These are phyloP conservation scores for Graphium colonna DNA, from an alignment of 2,888 invertebrate genomes.

Conservation along the genomic window DNA sequence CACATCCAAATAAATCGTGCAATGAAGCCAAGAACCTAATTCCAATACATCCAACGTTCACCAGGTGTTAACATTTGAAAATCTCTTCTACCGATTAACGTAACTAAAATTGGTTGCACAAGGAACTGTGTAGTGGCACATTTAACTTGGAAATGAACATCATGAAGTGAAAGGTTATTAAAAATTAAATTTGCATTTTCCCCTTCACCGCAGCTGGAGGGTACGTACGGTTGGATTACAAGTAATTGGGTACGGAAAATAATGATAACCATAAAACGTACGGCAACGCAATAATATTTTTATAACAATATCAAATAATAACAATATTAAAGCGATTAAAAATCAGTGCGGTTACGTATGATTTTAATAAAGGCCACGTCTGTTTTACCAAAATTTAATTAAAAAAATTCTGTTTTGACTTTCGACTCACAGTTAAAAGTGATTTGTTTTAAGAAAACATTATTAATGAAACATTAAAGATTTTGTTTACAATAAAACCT, in stretches of 20 bases:
- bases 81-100: conserved; percentile 9
- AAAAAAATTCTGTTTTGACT: too few species aligned
- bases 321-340: too few species aligned
- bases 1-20: not conserved
- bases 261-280: too few species aligned
- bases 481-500: too few species aligned
- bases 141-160: conserved; percentile 6
- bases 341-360: too few species aligned
- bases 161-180: conserved; percentile 10
- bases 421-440: too few species aligned
- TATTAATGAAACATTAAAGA: too few species aligned
- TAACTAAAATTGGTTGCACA: conserved; percentile 8
- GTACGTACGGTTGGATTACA: not conserved
- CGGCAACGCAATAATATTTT: too few species aligned
- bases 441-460: too few species aligned
- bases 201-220: conserved; percentile 1
- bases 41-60: not conserved
- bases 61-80: not conserved
- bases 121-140: conserved; percentile 1
- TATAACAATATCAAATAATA: too few species aligned
- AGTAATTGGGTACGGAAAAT: not conserved
- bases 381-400: too few species aligned
- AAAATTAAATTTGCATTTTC: conserved; percentile 2
- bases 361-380: conserved; percentile 1
- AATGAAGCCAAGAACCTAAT: not conserved